phyloP scores from a whole-genome alignment of 2,888 invertebrate species.

The Brachyptera risi region DNA sequence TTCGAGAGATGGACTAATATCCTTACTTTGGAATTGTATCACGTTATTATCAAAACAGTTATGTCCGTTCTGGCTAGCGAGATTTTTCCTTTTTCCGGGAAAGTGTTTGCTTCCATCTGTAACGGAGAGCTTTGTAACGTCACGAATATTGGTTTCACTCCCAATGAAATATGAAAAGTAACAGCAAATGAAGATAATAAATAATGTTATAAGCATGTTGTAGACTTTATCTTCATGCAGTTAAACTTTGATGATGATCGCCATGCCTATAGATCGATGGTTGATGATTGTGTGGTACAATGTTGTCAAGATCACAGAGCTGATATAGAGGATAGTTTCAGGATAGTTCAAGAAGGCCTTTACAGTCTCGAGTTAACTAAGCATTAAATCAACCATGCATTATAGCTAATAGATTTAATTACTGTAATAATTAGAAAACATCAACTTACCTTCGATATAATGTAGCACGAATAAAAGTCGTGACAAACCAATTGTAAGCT shows the following conservation, averaged over 20 bases:
- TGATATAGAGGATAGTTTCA: neutral
- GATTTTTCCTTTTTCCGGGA: neutral
- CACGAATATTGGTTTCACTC: neutral
- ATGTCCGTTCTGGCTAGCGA: neutral
- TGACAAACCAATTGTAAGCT: too few relatives aligned
- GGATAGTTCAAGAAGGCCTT: neutral
- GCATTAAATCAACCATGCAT: too few relatives aligned
- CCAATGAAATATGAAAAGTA: too few relatives aligned
- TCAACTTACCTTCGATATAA: too few relatives aligned
- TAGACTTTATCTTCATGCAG: neutral
- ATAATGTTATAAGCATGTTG: neutral
- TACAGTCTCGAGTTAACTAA: slow-evolving; percentile 3
- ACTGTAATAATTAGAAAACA: too few relatives aligned
- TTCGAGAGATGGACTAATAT: too few relatives aligned
- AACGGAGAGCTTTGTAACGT: neutral
- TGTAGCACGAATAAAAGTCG: too few relatives aligned
- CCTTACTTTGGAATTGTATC: neutral
- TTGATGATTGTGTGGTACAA: neutral
- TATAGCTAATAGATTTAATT: too few relatives aligned
- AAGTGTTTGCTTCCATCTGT: slow-evolving; percentile 1
- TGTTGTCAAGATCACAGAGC: slow-evolving; percentile 1
- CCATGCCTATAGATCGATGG: neutral
- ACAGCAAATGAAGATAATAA: too few relatives aligned
- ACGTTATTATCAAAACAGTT: neutral
- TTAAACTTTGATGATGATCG: neutral